phyloP scores from a whole-genome alignment of 2,888 invertebrate genomes.

The Urechis unicinctus region DNA sequence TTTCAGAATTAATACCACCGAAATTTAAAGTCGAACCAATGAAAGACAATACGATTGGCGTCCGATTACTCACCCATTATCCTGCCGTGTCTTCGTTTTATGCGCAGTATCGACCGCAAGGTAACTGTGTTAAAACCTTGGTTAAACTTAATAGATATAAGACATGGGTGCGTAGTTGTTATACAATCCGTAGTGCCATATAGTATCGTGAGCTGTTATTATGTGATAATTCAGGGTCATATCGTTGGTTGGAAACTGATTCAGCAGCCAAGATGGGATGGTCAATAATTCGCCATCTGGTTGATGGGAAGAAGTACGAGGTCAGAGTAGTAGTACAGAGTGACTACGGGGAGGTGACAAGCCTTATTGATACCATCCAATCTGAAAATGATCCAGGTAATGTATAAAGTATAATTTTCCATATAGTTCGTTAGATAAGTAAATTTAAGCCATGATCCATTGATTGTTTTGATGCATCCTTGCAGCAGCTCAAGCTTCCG shows the following conservation, averaged over 20 bases:
- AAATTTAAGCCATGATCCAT: too few species aligned
- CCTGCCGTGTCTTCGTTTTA: constrained; percentile 12
- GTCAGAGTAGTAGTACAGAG: constrained; percentile 10
- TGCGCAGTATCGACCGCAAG: constrained; percentile 8
- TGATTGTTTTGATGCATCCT: too few species aligned
- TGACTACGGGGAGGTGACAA: constrained; percentile 10
- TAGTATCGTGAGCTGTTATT: too few species aligned
- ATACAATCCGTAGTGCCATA: too few species aligned
- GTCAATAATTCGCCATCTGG: constrained; percentile 11
- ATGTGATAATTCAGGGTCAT: constrained; percentile 2
- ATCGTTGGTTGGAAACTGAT: constrained; percentile 10
- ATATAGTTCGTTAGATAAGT: too few species aligned
- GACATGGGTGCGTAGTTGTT: not conserved
- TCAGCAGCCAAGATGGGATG: constrained; percentile 3
- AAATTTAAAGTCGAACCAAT: constrained; percentile 10
- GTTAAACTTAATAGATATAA: not conserved
- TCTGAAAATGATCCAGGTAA: too few species aligned
- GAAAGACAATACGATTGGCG: constrained; percentile 8
- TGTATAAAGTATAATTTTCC: too few species aligned
- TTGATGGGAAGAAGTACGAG: constrained; percentile 7
- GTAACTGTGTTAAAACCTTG: constrained; percentile 5
- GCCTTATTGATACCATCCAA: too few species aligned
- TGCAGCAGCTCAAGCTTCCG: too few species aligned
- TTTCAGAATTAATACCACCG: constrained; percentile 13
- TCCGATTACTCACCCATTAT: constrained; percentile 6